Conservation (phyloP, 1,140 invertebrate species). For the Chironomus tepperi region DNA sequence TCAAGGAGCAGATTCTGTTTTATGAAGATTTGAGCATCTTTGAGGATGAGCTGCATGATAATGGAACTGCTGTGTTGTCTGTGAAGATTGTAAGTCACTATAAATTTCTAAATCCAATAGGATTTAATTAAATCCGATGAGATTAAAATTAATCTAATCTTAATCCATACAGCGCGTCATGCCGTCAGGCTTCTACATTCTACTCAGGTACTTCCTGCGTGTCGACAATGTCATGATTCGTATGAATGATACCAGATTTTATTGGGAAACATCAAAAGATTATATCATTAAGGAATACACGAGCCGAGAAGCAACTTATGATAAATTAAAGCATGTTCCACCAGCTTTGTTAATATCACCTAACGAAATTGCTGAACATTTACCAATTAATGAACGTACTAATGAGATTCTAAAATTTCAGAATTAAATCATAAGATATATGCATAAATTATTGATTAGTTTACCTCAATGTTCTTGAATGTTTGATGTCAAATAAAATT, state of each 20-base stretch:
- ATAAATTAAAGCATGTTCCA: slow-evolving; percentile 46
- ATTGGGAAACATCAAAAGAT: slow-evolving; percentile 68
- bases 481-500: background rate
- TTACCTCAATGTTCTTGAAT: background rate
- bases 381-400: slow-evolving; percentile 38
- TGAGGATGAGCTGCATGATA: slow-evolving; percentile 98
- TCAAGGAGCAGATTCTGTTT: slow-evolving; percentile 86
- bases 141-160: slow-evolving; percentile 27
- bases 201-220: slow-evolving; percentile 85
- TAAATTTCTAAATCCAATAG: background rate
- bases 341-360: slow-evolving; percentile 44
- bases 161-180: slow-evolving; percentile 75
- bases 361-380: slow-evolving; percentile 46
- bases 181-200: slow-evolving; percentile 85
- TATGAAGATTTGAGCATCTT: slow-evolving; percentile 90
- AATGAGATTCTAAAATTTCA: background rate
- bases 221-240: slow-evolving; percentile 87
- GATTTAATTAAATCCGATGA: too few relatives aligned
- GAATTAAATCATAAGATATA: background rate
- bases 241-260: slow-evolving; percentile 86
- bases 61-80: slow-evolving; percentile 82
- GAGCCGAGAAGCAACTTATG: slow-evolving; percentile 58
- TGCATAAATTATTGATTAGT: background rate
- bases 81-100: slow-evolving; percentile 83
- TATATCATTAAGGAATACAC: slow-evolving; percentile 72